Conservation (phyloP, 2,888 invertebrate genomes). For the Drosophila nr. medialis region DNA sequence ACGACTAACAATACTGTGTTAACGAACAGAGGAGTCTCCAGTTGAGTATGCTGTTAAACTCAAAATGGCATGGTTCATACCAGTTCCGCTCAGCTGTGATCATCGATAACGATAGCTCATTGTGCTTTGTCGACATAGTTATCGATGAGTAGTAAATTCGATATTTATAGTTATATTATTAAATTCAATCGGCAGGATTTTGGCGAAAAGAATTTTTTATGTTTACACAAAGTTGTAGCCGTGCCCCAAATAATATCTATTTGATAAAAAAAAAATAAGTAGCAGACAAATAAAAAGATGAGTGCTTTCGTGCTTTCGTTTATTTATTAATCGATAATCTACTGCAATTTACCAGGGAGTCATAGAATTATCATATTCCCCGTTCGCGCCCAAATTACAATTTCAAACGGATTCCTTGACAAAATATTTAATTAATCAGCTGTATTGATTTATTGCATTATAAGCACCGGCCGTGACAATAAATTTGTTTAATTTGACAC, state of each 20-base stretch:
- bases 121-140: background rate
- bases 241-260: background rate
- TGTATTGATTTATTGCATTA: background rate
- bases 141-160: constrained; percentile 18
- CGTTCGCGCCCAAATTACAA: background rate
- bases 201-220: background rate
- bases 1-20: constrained; percentile 9
- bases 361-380: background rate
- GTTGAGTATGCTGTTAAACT: constrained; percentile 23
- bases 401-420: background rate
- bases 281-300: background rate
- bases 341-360: constrained; percentile 6
- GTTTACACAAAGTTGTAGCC: background rate
- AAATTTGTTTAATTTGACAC: constrained; percentile 29
- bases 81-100: background rate
- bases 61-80: constrained; percentile 20
- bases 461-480: constrained; percentile 3
- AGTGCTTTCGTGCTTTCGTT: background rate
- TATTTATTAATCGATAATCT: constrained; percentile 7
- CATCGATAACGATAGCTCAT: constrained; percentile 14
- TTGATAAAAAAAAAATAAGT: background rate
- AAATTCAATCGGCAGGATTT: background rate
- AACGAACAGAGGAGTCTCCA: constrained; percentile 4
- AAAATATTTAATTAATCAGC: background rate
- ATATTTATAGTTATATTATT: background rate